Base-by-base conservation (phyloP, 2,113 vertebrate species). In the Alligator sinensis region DNA sequence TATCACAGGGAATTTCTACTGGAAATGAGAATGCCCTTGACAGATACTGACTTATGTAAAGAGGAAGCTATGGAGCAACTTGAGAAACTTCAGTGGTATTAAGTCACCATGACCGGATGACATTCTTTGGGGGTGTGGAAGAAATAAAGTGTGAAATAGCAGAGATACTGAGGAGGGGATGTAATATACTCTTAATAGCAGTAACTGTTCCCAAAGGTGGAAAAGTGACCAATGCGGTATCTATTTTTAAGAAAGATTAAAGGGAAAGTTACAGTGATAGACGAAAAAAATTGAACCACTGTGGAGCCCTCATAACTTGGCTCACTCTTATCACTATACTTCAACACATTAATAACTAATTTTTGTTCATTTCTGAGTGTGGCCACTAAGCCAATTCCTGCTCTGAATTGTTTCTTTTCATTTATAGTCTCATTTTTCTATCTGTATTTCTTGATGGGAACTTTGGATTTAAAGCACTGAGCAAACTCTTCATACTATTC, bases 141-240 rank as follows among this genome's bases (percentile, higher is more conserved):
- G 79, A 91, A 63, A 30, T 9, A 18, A 82, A 91, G 88, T 64
- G 84, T 84, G 82, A 94, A 96, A 82, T 85, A 74, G 82, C 57
- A 83, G 57, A 62, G 38, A 77, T 28, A 47, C 14, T 14, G 25
- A 85, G 66, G 14, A 78, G 19, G 95, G 68, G 5, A 79, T 17
- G 58, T 22, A 87, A 76, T 27, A 17, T 1, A 9, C 18, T 25
- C 54, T 68, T 38, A 77, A 80, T 1, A 81, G 3, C 91, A 87
- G 17, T 47, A 92, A 88, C 21, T 58, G 6, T 13, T 72, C 25
- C 38, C 59, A 21, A 84, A 88, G 11, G 38, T n/a, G 55, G 18
- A 18, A 27, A 4, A 11, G 19, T 21, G 19, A 83, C 57, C 24
- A 89, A 54, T 16, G 28, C 0, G 10, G 10, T 38, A 66, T 3